These are phyloP conservation scores for Monarcha castaneiventris DNA, from an alignment of 2,113 vertebrate species.

Conservation along the genomic window DNA sequence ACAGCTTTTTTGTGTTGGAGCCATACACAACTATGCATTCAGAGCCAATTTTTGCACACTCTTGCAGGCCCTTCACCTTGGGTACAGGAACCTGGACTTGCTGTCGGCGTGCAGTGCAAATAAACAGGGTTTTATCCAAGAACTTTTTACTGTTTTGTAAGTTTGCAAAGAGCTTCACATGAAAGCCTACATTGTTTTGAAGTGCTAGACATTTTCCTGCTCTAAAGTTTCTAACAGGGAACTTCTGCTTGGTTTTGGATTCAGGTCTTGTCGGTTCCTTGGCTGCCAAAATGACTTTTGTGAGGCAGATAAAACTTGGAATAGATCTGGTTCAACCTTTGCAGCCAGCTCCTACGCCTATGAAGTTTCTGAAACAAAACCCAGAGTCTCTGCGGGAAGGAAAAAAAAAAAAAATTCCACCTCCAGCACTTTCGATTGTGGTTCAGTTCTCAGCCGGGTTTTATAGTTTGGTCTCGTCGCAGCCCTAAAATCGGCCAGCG, in stretches of 20 bases:
- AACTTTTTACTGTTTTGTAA: conserved; percentile 26
- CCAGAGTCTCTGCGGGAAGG: background rate
- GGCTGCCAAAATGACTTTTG: conserved; percentile 67
- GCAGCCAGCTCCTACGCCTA: conserved; percentile 67
- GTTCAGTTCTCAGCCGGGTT: background rate
- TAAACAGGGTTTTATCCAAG: conserved; percentile 28
- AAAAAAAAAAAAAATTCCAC: background rate
- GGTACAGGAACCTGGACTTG: background rate
- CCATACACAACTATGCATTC: conserved; percentile 12
- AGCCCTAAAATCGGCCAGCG: background rate
- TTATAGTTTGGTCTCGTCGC: background rate
- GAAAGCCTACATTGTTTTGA: conserved; percentile 63
- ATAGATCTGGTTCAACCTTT: conserved; percentile 65
- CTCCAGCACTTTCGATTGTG: background rate
- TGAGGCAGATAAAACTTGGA: conserved; percentile 69
- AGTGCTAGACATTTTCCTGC: conserved; percentile 63
- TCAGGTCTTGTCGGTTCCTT: conserved; percentile 62
- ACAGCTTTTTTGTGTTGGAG: conserved; percentile 41
- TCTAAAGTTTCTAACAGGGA: conserved; percentile 61
- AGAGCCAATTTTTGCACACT: background rate
- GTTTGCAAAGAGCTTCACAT: conserved; percentile 56
- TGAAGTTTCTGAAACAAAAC: conserved; percentile 68
- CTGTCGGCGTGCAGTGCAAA: background rate
- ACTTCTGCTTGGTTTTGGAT: conserved; percentile 70
- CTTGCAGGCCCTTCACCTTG: background rate